Percentiles rank a stretch among this genome's conserved stretches.
These are phyloP conservation scores for Aurelia aurita DNA, from an alignment of 30 jellyfish, hydroid and myxozoan genomes.

Conservation along the genomic window DNA sequence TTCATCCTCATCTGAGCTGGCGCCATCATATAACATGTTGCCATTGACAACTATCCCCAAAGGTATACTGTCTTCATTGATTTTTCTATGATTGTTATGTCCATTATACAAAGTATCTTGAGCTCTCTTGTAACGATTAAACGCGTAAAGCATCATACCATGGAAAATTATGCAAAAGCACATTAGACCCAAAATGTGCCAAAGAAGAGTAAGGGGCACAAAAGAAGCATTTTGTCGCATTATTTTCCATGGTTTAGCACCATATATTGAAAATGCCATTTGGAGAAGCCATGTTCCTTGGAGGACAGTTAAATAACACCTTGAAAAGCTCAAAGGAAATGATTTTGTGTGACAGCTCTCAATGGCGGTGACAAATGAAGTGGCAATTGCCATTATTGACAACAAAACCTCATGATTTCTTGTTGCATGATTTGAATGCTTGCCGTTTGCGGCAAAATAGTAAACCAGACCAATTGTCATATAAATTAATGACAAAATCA, in stretches of 20 bases:
- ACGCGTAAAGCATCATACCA: conserved; percentile 30
- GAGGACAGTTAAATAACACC: conserved; percentile 43
- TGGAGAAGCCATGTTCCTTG: conserved; percentile 74
- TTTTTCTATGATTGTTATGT: background rate
- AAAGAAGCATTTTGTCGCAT: conserved; percentile 17
- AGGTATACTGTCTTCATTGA: conserved; percentile 61
- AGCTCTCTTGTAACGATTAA: conserved; percentile 3
- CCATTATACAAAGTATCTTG: conserved; percentile 38
- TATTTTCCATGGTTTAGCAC: conserved; percentile 42
- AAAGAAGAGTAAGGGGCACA: conserved; percentile 49
- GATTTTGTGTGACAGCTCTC: conserved; percentile 42
- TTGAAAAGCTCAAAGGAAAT: conserved; percentile 33
- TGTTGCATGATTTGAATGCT: background rate
- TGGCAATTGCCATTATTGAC: background rate
- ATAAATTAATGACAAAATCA: conserved; percentile 29
- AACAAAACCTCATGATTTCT: conserved; percentile 3
- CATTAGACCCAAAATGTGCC: conserved; percentile 42
- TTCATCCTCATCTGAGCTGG: conserved; percentile 26
- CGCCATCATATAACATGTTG: conserved; percentile 36
- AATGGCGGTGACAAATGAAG: conserved; percentile 9
- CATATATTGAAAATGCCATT: conserved; percentile 16
- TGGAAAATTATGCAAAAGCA: conserved; percentile 8
- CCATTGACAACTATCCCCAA: conserved; percentile 68
- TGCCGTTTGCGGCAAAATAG: background rate
- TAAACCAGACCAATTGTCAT: conserved; percentile 32